Conservation (phyloP, 2,888 invertebrate species). For the Macropis europaea region DNA sequence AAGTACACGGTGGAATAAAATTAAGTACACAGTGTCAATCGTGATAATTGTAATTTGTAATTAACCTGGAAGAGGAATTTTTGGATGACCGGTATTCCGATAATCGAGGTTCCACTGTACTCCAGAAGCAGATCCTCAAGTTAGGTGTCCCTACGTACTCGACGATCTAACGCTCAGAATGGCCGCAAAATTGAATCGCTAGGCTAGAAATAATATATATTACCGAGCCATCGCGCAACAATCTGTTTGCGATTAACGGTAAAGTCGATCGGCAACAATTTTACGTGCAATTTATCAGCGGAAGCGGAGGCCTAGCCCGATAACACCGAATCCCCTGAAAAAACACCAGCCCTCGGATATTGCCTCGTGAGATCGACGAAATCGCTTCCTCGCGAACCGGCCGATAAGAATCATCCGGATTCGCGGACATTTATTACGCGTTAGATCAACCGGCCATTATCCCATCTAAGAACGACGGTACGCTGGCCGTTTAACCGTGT, state of each 20-base stretch:
- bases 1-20: no score
- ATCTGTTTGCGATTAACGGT: constrained; percentile 28
- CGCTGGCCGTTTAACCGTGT: constrained; percentile 1
- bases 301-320: constrained; percentile 5
- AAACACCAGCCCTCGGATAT: constrained; percentile 2
- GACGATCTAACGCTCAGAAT: no score
- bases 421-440: constrained; percentile 35
- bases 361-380: constrained; percentile 16
- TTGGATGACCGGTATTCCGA: no score
- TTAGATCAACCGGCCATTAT: constrained; percentile 31
- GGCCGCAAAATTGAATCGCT: not conserved
- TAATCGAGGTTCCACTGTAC: no score
- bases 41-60: no score
- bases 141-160: no score
- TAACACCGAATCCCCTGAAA: not conserved
- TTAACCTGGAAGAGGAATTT: no score
- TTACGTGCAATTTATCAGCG: constrained; percentile 20
- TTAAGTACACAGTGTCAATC: no score
- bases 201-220: not conserved
- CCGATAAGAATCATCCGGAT: constrained; percentile 29
- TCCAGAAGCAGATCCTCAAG: no score
- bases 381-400: constrained; percentile 38
- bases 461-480: constrained; percentile 6
- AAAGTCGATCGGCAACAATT: constrained; percentile 17
- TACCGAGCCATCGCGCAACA: not conserved